Evolutionary conservation across 2,113 vertebrate genomes (phyloP).

Genomic region (Suncus etruscus): DNA sequence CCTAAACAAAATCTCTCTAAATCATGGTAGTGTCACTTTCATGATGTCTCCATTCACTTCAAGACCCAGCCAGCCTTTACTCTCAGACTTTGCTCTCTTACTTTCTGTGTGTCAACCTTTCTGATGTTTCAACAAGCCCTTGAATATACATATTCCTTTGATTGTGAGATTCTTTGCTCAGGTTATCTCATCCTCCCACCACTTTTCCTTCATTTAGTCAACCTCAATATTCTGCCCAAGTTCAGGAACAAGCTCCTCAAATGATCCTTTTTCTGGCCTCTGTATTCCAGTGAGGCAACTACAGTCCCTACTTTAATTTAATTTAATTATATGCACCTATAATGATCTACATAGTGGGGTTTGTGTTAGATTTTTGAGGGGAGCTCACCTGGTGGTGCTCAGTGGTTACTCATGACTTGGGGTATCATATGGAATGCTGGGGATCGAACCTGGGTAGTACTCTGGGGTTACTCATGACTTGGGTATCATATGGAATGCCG

Average conservation of each 20-base stretch:
- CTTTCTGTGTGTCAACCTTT: background rate
- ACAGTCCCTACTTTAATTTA: background rate
- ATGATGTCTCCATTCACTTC: background rate
- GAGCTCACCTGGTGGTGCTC: no score
- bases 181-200: background rate
- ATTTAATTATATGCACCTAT: background rate
- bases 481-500: no score
- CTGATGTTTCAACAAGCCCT: background rate
- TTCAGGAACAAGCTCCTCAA: constrained; percentile 37
- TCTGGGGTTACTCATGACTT: no score
- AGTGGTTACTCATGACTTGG: no score
- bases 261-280: constrained; percentile 34
- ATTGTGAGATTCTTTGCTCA: background rate
- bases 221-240: constrained; percentile 24
- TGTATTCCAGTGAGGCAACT: background rate
- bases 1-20: background rate
- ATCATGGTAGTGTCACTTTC: background rate
- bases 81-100: background rate
- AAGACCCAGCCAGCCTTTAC: background rate
- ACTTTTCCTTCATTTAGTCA: constrained; percentile 16
- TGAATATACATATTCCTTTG: background rate
- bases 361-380: no score
- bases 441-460: no score
- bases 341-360: no score
- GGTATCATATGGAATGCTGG: no score